These are phyloP conservation scores for Chionis minor DNA, from an alignment of 2,113 vertebrate genomes.

Conservation along the genomic window DNA sequence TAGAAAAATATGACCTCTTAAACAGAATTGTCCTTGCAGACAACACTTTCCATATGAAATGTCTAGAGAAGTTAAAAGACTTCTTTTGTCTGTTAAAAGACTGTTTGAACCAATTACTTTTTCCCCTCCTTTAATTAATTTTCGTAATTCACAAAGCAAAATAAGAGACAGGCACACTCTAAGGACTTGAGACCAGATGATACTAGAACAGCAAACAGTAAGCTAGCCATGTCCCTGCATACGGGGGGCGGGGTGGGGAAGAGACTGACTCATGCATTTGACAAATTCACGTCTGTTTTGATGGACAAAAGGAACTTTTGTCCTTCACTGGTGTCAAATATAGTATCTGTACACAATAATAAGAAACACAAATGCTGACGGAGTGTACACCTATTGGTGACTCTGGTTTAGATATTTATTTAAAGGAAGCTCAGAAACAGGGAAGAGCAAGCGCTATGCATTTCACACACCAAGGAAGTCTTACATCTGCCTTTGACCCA, in stretches of 20 bases:
- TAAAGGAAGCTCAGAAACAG: constrained; percentile 27
- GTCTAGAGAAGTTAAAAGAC: background rate
- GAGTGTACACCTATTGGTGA: background rate
- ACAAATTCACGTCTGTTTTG: background rate
- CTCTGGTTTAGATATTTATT: background rate
- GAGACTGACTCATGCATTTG: background rate
- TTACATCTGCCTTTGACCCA: background rate
- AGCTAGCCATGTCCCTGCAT: background rate
- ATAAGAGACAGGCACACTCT: background rate
- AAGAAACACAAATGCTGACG: background rate
- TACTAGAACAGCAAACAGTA: background rate
- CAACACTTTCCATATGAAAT: background rate
- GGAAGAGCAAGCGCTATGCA: background rate
- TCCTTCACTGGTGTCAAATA: background rate
- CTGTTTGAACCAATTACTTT: background rate
- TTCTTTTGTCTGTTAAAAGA: background rate
- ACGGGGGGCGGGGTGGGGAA: background rate
- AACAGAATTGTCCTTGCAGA: background rate
- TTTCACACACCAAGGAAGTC: background rate
- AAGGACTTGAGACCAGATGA: background rate
- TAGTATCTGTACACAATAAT: background rate
- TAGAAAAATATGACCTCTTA: background rate
- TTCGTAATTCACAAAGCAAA: background rate
- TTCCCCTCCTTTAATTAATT: background rate
- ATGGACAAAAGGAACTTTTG: background rate